Evolutionary conservation across 2,888 invertebrate genomes (phyloP).

Genomic region (Meganola albula): DNA sequence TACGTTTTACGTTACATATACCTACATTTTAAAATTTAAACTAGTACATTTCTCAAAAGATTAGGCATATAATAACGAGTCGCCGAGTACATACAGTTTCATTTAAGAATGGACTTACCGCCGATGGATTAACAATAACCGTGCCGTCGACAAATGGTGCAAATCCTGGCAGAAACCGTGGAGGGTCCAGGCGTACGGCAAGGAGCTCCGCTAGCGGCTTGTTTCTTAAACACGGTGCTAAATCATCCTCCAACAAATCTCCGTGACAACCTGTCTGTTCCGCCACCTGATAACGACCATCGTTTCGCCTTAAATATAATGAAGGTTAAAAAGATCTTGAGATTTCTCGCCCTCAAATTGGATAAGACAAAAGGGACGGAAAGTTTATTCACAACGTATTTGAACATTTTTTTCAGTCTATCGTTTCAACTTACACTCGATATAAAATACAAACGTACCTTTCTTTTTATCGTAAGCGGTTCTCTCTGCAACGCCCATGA

Average conservation of each 20-base stretch:
- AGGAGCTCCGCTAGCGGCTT: constrained; percentile 86
- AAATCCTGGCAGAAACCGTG: constrained; percentile 90
- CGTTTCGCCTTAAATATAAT: constrained; percentile 1
- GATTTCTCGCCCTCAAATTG: constrained; percentile 12
- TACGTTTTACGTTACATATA: too few relatives aligned
- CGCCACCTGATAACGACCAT: constrained; percentile 76
- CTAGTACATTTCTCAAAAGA: too few relatives aligned
- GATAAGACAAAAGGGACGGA: constrained; percentile 14
- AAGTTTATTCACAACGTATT: constrained; percentile 12
- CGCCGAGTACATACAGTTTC: neutral
- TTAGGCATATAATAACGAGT: too few relatives aligned
- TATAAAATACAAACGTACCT: constrained; percentile 47
- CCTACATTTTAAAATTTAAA: too few relatives aligned
- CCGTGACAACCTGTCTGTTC: constrained; percentile 91
- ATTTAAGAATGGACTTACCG: constrained; percentile 52
- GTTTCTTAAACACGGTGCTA: constrained; percentile 89
- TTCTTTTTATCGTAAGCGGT: constrained; percentile 87
- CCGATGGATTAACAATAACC: constrained; percentile 83
- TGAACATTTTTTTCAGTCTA: constrained; percentile 8
- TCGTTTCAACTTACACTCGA: constrained; percentile 21
- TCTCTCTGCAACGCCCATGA: constrained; percentile 95
- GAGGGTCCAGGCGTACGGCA: constrained; percentile 86
- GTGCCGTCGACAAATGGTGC: constrained; percentile 97
- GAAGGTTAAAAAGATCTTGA: constrained; percentile 13
- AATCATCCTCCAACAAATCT: constrained; percentile 87